phyloP scores from a whole-genome alignment of 1,140 invertebrate species.

The Camponotus pennsylvanicus region DNA sequence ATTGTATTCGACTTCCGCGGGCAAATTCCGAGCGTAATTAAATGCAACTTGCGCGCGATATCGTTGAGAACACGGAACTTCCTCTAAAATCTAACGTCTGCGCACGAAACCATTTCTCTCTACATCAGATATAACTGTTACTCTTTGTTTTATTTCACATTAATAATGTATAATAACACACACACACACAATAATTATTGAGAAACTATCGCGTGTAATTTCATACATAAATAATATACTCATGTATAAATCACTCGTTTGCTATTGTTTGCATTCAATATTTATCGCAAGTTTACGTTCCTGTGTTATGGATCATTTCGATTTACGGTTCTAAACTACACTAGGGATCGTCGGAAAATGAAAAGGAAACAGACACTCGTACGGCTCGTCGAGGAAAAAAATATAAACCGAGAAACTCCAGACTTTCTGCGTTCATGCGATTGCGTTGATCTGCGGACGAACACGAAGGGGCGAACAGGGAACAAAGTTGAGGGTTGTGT shows the following conservation, averaged over 20 bases:
- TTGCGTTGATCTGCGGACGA: slow-evolving; percentile 20
- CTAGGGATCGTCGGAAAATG: neutral
- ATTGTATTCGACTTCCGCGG: neutral
- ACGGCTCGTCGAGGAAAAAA: neutral
- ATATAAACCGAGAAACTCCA: slow-evolving; percentile 21
- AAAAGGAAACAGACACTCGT: neutral
- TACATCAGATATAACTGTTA: neutral
- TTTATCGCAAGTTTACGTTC: slow-evolving; percentile 19
- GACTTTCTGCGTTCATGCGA: slow-evolving; percentile 21
- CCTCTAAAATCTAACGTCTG: neutral
- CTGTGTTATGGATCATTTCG: neutral
- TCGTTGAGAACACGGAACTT: neutral
- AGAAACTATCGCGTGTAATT: neutral
- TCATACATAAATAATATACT: neutral
- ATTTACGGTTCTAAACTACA: neutral
- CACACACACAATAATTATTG: no score
- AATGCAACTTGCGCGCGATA: slow-evolving; percentile 41
- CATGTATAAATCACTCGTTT: neutral
- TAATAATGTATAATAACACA: neutral
- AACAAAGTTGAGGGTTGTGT: slow-evolving; percentile 23
- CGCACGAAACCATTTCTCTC: neutral
- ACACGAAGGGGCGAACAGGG: neutral
- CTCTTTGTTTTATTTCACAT: slow-evolving; percentile 3
- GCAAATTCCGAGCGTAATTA: slow-evolving; percentile 58
- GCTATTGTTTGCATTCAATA: neutral